Evolutionary conservation across 2,888 invertebrate genomes (phyloP).

Genomic region (Cenopis cana): DNA sequence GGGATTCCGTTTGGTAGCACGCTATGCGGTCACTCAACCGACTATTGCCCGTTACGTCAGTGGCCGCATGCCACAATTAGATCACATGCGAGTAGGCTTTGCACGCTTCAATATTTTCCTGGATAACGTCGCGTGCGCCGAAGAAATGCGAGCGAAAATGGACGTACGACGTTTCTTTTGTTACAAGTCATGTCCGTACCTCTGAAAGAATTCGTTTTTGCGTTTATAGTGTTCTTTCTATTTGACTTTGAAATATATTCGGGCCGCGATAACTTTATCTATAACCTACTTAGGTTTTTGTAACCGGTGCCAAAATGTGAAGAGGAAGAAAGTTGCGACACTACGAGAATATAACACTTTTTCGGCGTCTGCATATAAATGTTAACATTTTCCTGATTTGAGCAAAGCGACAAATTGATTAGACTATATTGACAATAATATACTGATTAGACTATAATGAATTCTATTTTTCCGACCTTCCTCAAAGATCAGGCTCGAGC

Average conservation of each 20-base stretch:
- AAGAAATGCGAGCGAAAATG: not conserved
- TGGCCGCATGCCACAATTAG: slow-evolving; percentile 78
- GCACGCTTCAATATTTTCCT: slow-evolving; percentile 38
- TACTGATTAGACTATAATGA: slow-evolving; percentile 3
- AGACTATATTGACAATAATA: too few species aligned
- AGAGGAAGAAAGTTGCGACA: not conserved
- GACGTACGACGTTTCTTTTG: slow-evolving; percentile 16
- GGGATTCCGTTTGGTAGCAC: slow-evolving; percentile 72
- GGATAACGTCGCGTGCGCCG: slow-evolving; percentile 21
- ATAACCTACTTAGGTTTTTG: slow-evolving; percentile 11
- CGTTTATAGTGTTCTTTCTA: slow-evolving; percentile 21
- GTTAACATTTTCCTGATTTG: not conserved
- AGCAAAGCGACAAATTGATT: not conserved
- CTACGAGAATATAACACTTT: not conserved
- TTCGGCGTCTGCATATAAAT: not conserved
- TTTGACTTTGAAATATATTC: not conserved
- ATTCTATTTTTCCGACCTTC: not conserved
- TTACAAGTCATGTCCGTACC: slow-evolving; percentile 5
- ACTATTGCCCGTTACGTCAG: slow-evolving; percentile 79
- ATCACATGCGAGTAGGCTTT: slow-evolving; percentile 67
- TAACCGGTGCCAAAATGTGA: slow-evolving; percentile 24
- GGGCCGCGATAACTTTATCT: not conserved
- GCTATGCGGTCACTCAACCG: slow-evolving; percentile 81
- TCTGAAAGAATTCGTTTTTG: slow-evolving; percentile 24
- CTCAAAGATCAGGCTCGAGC: slow-evolving; percentile 7